These are phyloP conservation scores for Ara ararauna DNA, from an alignment of 2,797 vertebrate species.

Conservation along the genomic window DNA sequence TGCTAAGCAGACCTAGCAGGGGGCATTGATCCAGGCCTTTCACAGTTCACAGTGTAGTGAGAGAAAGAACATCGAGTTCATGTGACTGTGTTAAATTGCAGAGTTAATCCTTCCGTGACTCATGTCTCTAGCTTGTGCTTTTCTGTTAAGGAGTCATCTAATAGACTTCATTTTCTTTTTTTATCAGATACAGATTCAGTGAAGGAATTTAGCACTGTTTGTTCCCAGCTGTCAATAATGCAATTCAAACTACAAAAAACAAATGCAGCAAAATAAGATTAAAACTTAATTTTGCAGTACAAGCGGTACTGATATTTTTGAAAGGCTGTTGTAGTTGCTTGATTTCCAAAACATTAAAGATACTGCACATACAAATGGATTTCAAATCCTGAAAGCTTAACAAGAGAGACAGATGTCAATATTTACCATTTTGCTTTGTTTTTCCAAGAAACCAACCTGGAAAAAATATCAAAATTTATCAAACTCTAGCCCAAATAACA, in stretches of 20 bases:
- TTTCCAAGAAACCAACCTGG: background rate
- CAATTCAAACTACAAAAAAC: background rate
- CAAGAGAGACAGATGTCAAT: background rate
- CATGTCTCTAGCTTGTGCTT: background rate
- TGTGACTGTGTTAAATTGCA: background rate
- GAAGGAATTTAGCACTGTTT: background rate
- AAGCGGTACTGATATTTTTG: background rate
- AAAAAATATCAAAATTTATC: background rate
- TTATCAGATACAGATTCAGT: background rate
- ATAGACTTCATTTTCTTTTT: background rate
- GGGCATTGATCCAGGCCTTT: background rate
- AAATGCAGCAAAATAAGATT: background rate
- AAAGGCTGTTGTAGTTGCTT: background rate
- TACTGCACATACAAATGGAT: background rate
- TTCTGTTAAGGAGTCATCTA: background rate
- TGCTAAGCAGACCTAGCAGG: background rate
- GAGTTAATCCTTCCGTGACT: slow-evolving; percentile 34
- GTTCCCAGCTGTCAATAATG: background rate
- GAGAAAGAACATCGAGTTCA: background rate
- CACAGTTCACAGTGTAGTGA: background rate
- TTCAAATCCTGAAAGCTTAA: background rate
- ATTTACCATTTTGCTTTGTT: background rate
- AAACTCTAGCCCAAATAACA: background rate
- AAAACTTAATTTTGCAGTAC: background rate
- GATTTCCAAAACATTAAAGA: background rate